These are phyloP conservation scores for Trimorus sp. DNA, from an alignment of 2,888 invertebrate species.

Conservation along the genomic window DNA sequence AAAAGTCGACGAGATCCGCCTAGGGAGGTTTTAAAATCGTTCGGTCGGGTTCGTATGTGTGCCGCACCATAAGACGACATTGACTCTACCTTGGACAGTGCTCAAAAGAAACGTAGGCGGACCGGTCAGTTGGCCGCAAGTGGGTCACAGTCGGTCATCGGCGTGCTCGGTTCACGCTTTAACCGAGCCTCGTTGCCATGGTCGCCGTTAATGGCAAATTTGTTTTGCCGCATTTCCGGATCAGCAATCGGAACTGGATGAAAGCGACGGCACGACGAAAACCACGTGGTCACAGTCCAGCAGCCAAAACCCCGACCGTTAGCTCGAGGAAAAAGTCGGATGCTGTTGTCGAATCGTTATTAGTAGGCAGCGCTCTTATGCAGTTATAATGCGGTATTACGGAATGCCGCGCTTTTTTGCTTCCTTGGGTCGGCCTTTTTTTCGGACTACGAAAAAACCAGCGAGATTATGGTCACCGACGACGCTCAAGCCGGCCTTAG, in stretches of 20 bases:
- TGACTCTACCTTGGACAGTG: slow-evolving; percentile 77
- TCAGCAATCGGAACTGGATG: slow-evolving; percentile 9
- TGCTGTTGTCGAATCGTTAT: slow-evolving; percentile 27
- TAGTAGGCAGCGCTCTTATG: slow-evolving; percentile 8
- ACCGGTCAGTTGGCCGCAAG: slow-evolving; percentile 78
- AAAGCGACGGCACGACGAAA: slow-evolving; percentile 17
- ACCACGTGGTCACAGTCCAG: slow-evolving; percentile 44
- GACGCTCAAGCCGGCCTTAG: slow-evolving; percentile 76
- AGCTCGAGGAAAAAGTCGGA: slow-evolving; percentile 16
- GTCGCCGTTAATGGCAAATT: slow-evolving; percentile 6
- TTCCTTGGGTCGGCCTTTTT: slow-evolving; percentile 6
- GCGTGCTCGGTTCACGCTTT: slow-evolving; percentile 69
- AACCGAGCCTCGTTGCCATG: slow-evolving; percentile 48
- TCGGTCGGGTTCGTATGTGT: slow-evolving; percentile 43
- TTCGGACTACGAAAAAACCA: slow-evolving; percentile 39
- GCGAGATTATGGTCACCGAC: slow-evolving; percentile 68
- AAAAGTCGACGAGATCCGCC: too few relatives aligned
- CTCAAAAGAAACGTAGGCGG: slow-evolving; percentile 77
- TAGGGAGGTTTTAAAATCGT: not conserved
- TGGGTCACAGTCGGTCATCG: slow-evolving; percentile 77
- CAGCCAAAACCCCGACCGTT: slow-evolving; percentile 44
- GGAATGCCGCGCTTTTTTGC: slow-evolving; percentile 28
- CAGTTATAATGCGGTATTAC: slow-evolving; percentile 43
- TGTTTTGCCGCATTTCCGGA: slow-evolving; percentile 19
- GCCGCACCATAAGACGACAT: slow-evolving; percentile 73